A percentile compares a stretch with the other conserved stretches of the same genome.
These are phyloP conservation scores for Muntiacus reevesi DNA, from an alignment of 2,113 vertebrate genomes.

Conservation along the genomic window DNA sequence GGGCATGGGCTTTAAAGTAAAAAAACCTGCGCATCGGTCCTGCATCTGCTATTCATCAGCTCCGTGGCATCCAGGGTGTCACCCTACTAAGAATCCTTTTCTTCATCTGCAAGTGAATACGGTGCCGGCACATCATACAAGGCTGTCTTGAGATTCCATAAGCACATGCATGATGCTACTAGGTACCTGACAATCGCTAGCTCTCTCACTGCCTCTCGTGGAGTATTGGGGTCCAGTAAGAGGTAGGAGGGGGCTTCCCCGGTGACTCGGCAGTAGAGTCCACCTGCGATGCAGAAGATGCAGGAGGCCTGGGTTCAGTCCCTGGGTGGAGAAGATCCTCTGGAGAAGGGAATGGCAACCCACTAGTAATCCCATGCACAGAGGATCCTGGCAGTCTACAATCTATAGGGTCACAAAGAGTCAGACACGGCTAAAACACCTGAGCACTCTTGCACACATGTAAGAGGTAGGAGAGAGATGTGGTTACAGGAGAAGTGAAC, in stretches of 20 bases:
- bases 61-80: neutral
- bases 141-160: rapidly evolving
- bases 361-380: neutral
- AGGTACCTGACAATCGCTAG: neutral
- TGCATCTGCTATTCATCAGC: neutral
- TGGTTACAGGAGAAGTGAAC: neutral
- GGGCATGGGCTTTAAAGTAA: neutral
- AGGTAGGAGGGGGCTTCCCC: neutral
- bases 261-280: neutral
- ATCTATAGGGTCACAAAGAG: neutral
- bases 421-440: neutral
- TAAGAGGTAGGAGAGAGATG: neutral
- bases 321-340: neutral
- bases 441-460: neutral
- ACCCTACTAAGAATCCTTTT: neutral
- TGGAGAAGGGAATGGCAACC: neutral
- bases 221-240: neutral
- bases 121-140: rapidly evolving
- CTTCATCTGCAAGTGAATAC: neutral
- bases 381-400: neutral
- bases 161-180: neutral
- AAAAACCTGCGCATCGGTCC: neutral
- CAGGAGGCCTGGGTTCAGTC: neutral
- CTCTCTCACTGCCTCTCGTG: neutral
- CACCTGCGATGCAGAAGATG: neutral